These are phyloP conservation scores for Montipora capricornis DNA, from an alignment of 64 coral and sea anemone species.

Conservation along the genomic window DNA sequence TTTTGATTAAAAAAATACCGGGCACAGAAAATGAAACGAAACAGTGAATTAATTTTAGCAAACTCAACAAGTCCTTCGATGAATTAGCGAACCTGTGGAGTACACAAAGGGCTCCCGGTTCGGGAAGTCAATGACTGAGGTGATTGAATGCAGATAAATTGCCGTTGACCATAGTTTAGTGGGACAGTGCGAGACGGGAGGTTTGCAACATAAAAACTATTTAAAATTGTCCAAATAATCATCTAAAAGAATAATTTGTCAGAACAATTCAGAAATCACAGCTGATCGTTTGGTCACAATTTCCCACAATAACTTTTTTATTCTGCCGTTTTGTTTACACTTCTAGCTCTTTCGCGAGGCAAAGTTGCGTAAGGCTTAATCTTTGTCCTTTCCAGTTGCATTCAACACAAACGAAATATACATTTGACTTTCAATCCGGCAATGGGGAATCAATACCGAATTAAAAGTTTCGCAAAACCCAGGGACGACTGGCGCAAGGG, in stretches of 20 bases:
- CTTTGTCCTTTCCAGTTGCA: not conserved
- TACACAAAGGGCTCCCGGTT: too few species aligned
- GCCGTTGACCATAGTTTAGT: not conserved
- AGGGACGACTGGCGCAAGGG: too few species aligned
- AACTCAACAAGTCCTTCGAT: too few species aligned
- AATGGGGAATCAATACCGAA: not conserved
- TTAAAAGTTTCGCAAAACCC: not conserved
- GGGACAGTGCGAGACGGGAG: not conserved
- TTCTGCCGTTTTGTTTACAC: not conserved
- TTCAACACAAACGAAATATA: not conserved
- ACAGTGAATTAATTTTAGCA: too few species aligned
- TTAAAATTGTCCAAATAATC: conserved; percentile 13
- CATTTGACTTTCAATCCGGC: not conserved
- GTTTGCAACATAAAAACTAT: not conserved
- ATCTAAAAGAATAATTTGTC: not conserved
- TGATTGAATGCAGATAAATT: too few species aligned
- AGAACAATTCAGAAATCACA: conserved; percentile 5
- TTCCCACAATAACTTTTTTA: not conserved
- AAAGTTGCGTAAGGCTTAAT: not conserved
- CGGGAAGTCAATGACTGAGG: not conserved
- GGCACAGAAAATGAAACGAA: too few species aligned
- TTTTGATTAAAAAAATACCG: too few species aligned
- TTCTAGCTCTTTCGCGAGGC: not conserved
- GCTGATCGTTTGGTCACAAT: not conserved
- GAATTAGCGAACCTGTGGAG: too few species aligned